Conservation (phyloP, 2,113 vertebrate species). For the Cyphomyrus discorhynchus region DNA sequence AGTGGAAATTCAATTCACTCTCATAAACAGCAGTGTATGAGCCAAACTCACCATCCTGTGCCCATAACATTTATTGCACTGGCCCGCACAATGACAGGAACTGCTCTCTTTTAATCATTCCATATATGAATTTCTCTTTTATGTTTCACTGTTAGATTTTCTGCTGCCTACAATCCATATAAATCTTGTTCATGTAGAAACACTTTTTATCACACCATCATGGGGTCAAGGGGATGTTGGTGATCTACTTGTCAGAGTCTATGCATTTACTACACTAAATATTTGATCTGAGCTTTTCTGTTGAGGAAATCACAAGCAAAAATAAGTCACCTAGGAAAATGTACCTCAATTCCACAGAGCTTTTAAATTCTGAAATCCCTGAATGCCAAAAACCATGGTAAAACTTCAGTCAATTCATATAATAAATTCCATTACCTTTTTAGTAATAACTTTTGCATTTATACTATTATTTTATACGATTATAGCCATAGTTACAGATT, state of each 20-base stretch:
- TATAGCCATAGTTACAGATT: not conserved
- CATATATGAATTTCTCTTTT: not conserved
- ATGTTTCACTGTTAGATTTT: not conserved
- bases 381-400: not conserved
- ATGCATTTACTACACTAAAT: not conserved
- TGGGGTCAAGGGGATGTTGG: not conserved
- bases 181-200: not conserved
- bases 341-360: not conserved
- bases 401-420: not conserved
- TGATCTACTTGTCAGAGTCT: not conserved
- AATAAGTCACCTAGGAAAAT: not conserved
- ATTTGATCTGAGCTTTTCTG: not conserved
- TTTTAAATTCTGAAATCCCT: not conserved
- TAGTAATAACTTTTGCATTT: not conserved
- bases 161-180: not conserved
- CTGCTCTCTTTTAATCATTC: not conserved
- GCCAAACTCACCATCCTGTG: not conserved
- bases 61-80: not conserved
- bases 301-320: not conserved
- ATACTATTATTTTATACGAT: not conserved
- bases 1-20: not conserved
- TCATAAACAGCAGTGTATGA: not conserved
- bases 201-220: not conserved
- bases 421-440: not conserved
- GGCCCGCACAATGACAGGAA: not conserved